Conservation (phyloP, 2,797 vertebrate genomes). For the Botia kubotai region DNA sequence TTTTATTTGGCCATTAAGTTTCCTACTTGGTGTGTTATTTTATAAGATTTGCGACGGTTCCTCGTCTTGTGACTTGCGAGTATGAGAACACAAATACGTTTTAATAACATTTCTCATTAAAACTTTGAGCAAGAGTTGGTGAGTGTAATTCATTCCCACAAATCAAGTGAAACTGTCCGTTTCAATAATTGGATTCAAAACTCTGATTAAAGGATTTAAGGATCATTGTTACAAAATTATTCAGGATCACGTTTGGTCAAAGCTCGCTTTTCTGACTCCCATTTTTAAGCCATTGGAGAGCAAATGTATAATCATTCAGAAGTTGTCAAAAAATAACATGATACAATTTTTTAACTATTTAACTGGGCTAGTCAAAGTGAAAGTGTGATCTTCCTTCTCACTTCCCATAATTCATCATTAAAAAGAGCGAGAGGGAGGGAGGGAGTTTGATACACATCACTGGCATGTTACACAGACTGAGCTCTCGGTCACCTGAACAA, state of each 20-base stretch:
- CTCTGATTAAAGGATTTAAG: background rate
- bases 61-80: background rate
- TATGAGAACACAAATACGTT: background rate
- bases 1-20: background rate
- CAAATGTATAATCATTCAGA: background rate
- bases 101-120: constrained; percentile 1
- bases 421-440: constrained; percentile 9
- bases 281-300: no score
- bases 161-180: background rate
- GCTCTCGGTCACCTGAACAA: constrained; percentile 54
- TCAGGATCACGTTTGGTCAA: background rate
- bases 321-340: background rate
- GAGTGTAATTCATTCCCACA: background rate
- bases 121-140: background rate
- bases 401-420: constrained; percentile 3
- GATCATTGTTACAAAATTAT: background rate
- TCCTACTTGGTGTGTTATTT: background rate
- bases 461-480: constrained; percentile 12
- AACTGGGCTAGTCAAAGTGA: background rate
- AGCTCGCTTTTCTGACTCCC: background rate
- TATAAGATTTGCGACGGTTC: background rate
- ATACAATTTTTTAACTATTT: background rate
- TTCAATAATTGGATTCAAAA: background rate
- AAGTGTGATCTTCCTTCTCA: constrained; percentile 12
- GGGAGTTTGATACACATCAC: constrained; percentile 8